Base-by-base conservation (phyloP, 2,113 vertebrate genomes). In the Rhabdomys dilectus region DNA sequence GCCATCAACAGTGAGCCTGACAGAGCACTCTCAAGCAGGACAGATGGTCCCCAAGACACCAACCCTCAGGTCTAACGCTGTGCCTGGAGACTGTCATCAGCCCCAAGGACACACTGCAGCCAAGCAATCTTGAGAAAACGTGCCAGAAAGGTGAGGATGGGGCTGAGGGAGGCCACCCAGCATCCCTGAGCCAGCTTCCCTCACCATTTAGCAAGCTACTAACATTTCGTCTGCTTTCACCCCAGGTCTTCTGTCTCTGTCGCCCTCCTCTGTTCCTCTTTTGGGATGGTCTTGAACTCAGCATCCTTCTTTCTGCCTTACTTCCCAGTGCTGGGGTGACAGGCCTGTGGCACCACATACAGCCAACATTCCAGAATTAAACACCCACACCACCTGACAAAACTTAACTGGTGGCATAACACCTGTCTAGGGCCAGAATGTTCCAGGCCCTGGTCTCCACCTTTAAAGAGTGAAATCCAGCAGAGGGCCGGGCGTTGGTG, bases 401-500 rank as follows among this genome's bases (percentile, higher is more conserved):
- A 19, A 78, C 17, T 34, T 53, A 34, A 42, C 76, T 21, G 45
- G 45, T 77, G 45, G 26, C 75, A 76, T 2, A 15, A 39, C 5
- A 48, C 26, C 15, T 51, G 15, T 51, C 76, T 31, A 77, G 26
- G 48, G 45, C 42, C 16, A 77, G 5, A 77, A 7, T 77, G 13
- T 77, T 77, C 76, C 29, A 34, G 76, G 76, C 26, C 29, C 75
- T 31, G 76, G 7, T 17, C 45, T 53, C 31, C 16, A 78, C 48
- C 29, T 51, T 78, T 78, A 53, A 34, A 78, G 76, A 17, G 17
- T 42, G 72, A n/a, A n/a, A n/a, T n/a, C n/a, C n/a, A n/a, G n/a
- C n/a, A n/a, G n/a, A n/a, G n/a, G n/a, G n/a, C n/a, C 19, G 5
- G 26, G 48, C 15, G 1, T 1, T 8, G 1, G 29, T 2, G 29